These are phyloP conservation scores for Patagioenas fasciata DNA, from an alignment of 2,113 vertebrate species.

Conservation along the genomic window DNA sequence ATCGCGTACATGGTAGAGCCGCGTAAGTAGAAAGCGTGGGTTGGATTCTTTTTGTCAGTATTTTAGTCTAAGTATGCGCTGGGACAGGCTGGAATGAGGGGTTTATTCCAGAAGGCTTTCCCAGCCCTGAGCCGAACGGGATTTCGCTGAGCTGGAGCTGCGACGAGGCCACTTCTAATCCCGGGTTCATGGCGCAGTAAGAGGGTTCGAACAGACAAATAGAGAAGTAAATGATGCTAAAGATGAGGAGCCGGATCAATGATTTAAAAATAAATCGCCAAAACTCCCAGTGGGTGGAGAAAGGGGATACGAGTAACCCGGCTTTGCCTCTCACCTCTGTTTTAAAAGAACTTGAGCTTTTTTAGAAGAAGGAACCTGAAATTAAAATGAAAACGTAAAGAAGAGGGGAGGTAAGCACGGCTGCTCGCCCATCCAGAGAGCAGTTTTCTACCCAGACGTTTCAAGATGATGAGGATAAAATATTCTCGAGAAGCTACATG, in stretches of 20 bases:
- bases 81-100: neutral
- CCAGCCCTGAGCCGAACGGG: neutral
- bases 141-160: neutral
- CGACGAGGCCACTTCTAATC: no score
- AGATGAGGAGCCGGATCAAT: rapidly evolving
- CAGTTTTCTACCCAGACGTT: neutral
- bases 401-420: no score
- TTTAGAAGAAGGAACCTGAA: neutral
- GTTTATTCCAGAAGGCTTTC: neutral
- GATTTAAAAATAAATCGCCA: neutral
- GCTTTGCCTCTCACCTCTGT: neutral
- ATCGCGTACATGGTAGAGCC: neutral
- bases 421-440: neutral
- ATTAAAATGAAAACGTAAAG: neutral
- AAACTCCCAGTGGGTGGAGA: neutral
- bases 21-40: neutral
- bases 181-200: no score
- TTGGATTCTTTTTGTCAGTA: no score
- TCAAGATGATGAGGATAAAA: neutral
- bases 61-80: neutral
- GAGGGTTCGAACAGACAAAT: no score
- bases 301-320: no score
- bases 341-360: neutral
- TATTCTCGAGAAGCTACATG: neutral
- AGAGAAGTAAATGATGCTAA: neutral